These are phyloP conservation scores for Philaenus spumarius DNA, from an alignment of 1,140 invertebrate genomes.

Conservation along the genomic window DNA sequence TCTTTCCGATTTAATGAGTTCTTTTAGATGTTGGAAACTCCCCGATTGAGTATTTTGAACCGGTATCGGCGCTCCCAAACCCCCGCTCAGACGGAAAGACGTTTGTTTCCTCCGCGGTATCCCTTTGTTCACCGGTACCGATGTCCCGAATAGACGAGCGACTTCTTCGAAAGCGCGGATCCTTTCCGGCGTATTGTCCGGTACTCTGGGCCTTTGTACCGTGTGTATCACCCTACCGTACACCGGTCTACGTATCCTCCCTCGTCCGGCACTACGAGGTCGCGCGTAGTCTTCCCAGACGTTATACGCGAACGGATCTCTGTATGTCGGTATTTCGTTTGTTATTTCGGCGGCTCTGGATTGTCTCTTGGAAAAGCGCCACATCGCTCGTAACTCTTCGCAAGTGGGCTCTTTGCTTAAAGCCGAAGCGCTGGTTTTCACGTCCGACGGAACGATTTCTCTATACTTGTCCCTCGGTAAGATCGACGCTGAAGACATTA, in stretches of 20 bases:
- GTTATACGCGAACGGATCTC: constrained; percentile 72
- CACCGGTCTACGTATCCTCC: constrained; percentile 36
- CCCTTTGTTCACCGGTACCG: constrained; percentile 19
- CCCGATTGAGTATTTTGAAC: constrained; percentile 44
- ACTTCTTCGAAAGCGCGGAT: constrained; percentile 41
- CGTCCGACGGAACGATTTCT: not conserved
- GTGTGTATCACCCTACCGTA: constrained; percentile 56
- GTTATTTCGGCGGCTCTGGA: constrained; percentile 77
- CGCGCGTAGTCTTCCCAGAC: constrained; percentile 52
- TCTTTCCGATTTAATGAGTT: constrained; percentile 51
- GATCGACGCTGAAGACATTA: constrained; percentile 14
- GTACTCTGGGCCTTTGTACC: constrained; percentile 42
- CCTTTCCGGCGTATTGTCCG: constrained; percentile 32
- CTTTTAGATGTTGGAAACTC: constrained; percentile 52
- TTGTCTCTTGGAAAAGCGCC: constrained; percentile 83
- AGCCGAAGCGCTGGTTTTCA: not conserved
- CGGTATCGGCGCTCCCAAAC: constrained; percentile 17
- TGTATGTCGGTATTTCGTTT: constrained; percentile 72
- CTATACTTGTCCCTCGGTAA: constrained; percentile 13
- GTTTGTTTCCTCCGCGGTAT: constrained; percentile 19
- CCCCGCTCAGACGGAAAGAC: constrained; percentile 35
- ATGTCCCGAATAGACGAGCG: constrained; percentile 21
- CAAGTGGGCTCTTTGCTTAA: constrained; percentile 66
- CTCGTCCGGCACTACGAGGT: constrained; percentile 30
- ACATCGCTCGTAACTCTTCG: constrained; percentile 82